Percentiles rank a stretch among this genome's conserved stretches.
Evolutionary conservation across 2,113 vertebrate genomes (phyloP).

Genomic region (Tricholaema leucomelas): DNA sequence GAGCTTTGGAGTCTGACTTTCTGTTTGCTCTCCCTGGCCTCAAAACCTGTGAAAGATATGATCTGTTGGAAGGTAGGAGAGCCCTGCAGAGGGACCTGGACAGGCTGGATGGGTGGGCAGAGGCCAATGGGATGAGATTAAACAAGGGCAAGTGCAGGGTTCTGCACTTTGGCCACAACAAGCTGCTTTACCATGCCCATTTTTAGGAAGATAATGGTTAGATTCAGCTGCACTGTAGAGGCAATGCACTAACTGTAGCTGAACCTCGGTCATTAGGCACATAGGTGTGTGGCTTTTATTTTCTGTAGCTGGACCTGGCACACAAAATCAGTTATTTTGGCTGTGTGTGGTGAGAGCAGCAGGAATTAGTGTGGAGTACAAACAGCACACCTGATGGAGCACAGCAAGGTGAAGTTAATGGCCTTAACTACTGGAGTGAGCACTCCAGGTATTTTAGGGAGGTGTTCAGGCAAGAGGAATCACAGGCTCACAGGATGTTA

Average conservation of each 20-base stretch:
- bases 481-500: too few relatives aligned
- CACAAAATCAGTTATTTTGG: slow-evolving; percentile 11
- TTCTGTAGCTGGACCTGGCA: background rate
- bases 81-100: too few relatives aligned
- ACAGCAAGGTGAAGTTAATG: slow-evolving; percentile 8
- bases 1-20: background rate
- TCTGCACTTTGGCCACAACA: too few relatives aligned
- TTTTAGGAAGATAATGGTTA: slow-evolving; percentile 23
- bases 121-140: too few relatives aligned
- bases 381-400: background rate
- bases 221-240: slow-evolving; percentile 20
- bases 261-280: slow-evolving; percentile 28
- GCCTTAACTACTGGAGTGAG: background rate
- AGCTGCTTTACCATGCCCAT: background rate
- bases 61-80: too few relatives aligned
- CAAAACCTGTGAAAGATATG: fast-evolving
- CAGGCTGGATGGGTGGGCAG: too few relatives aligned
- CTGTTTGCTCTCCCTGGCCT: background rate
- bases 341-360: slow-evolving; percentile 6
- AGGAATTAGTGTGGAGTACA: slow-evolving; percentile 9
- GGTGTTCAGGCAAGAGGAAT: background rate
- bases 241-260: slow-evolving; percentile 27
- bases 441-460: background rate
- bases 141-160: too few relatives aligned
- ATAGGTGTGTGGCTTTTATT: background rate